Base-by-base conservation (phyloP, 2,888 invertebrate species). In the Netelia melanura region DNA sequence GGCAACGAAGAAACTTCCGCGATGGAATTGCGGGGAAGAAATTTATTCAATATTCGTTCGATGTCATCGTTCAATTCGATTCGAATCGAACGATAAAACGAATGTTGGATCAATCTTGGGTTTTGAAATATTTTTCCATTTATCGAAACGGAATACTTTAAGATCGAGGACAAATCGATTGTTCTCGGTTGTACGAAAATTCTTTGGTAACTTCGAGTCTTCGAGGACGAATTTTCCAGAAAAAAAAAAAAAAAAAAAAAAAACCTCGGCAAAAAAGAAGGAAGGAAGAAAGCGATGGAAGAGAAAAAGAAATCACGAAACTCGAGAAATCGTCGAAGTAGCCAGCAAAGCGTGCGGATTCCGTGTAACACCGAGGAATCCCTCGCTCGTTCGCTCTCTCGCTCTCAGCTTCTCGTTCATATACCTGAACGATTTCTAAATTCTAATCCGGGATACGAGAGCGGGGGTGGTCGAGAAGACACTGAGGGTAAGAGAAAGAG, bases 341-440 rank as follows among this genome's bases (percentile, higher is more conserved):
- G 30, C 58, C 58, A 58, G 17, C 48, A 14, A 48, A 3, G 48
- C 48, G 48, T 48, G 48, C 48, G 14, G 11, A 48, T 48, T 48
- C 48, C 21, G 58, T 58, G 58, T 58, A 58, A 58, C 17, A 58
- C 58, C 21, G 58, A 58, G 58, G 17, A 10, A 58, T 58, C 21
- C 21, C 58, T 58, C 58, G 58, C 9, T 67, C 9, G 48, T 48
- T 71, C 71, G 52, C 70, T 75, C 43, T 17, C 80, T 80, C 54
- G 44, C 21, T 65, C 48, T 58, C 44, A 17, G 58, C 58, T 44
- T 56, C 44, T 43, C 44, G 10, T 30, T 54, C n/a, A 44, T 74
- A 81, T 85, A 85, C 82, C 85, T 85, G 85, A 38, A 82, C 82
- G 65, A 85, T 85, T 85, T 82, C 65, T 43, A 79, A 75, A 79